Evolutionary conservation across 2,888 invertebrate genomes (phyloP).

Genomic region (Agrochola circellaris): DNA sequence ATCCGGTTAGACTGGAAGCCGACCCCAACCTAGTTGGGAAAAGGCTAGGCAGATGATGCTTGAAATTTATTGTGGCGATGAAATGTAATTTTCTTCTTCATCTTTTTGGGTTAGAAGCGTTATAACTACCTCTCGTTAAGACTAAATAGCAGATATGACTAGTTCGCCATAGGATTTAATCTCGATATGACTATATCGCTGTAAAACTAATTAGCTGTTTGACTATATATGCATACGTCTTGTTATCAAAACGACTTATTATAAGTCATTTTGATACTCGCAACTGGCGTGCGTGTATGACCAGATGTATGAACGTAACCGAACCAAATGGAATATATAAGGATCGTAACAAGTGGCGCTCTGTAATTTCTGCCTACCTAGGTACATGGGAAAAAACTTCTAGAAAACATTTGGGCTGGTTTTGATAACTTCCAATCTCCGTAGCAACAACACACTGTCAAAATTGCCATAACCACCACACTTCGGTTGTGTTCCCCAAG

Average conservation of each 20-base stretch:
- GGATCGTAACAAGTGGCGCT: background rate
- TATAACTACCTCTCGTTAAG: too few relatives aligned
- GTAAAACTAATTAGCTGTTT: too few relatives aligned
- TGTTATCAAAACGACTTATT: too few relatives aligned
- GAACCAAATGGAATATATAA: background rate
- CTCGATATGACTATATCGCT: too few relatives aligned
- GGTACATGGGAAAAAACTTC: background rate
- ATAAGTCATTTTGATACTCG: too few relatives aligned
- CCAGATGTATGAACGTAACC: background rate
- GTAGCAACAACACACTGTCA: background rate
- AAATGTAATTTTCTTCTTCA: background rate
- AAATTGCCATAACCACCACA: background rate
- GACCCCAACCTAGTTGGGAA: too few relatives aligned
- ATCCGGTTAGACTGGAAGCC: too few relatives aligned
- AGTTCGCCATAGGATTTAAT: too few relatives aligned
- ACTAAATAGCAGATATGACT: too few relatives aligned
- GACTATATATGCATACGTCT: too few relatives aligned
- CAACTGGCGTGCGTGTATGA: background rate
- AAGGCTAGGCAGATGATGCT: too few relatives aligned
- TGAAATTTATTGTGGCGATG: background rate
- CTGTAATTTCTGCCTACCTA: background rate
- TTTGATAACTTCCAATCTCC: background rate
- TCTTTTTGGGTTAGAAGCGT: too few relatives aligned
- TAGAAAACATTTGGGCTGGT: background rate
- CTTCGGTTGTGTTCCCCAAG: slow-evolving; percentile 74